Evolutionary conservation across 2,113 vertebrate species (phyloP).

Genomic region (Merops nubicus): DNA sequence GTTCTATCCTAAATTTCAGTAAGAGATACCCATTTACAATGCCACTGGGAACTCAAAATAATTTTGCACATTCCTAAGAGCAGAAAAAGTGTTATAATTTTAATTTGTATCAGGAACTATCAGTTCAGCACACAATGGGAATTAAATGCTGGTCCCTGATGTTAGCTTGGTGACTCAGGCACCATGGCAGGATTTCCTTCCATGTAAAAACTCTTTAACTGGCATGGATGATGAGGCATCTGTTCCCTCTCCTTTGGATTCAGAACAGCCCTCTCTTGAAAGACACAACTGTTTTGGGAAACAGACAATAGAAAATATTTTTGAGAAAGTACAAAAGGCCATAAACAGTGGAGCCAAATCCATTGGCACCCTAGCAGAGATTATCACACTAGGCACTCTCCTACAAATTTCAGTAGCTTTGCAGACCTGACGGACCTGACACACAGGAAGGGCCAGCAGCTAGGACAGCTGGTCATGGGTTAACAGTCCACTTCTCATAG

Average conservation of each 20-base stretch:
- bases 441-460: not conserved
- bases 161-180: slow-evolving; percentile 17
- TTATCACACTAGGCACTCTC: not conserved
- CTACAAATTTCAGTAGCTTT: not conserved
- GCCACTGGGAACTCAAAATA: not conserved
- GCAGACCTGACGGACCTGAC: not conserved
- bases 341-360: not conserved
- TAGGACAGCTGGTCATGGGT: not conserved
- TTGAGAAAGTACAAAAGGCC: slow-evolving; percentile 14
- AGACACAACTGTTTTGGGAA: not conserved
- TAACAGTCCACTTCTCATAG: not conserved
- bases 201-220: slow-evolving; percentile 21
- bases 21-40: not conserved
- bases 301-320: slow-evolving; percentile 7
- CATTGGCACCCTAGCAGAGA: not conserved
- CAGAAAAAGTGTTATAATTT: not conserved
- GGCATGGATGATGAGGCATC: not conserved
- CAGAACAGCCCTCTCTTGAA: not conserved
- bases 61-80: not conserved
- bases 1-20: not conserved
- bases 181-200: slow-evolving; percentile 28
- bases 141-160: not conserved
- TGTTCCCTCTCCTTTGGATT: slow-evolving; percentile 1
- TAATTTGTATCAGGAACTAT: not conserved
- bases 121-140: not conserved